These are phyloP conservation scores for Magallana angulata DNA, from an alignment of 1,140 invertebrate genomes.

Conservation along the genomic window DNA sequence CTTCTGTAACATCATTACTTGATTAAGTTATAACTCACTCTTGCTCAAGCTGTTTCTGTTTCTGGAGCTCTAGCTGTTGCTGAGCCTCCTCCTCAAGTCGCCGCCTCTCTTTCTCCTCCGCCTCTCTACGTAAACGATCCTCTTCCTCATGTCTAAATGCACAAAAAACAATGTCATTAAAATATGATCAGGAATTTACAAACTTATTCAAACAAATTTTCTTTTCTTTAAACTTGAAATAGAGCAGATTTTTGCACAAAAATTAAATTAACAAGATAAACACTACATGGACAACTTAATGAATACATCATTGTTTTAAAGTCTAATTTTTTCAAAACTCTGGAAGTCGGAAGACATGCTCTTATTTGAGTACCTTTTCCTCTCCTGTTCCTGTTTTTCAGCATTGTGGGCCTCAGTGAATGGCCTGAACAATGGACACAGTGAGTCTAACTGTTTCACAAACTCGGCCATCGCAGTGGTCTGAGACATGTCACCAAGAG, in stretches of 20 bases:
- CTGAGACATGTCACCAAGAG: slow-evolving; percentile 90
- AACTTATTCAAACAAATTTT: too few relatives aligned
- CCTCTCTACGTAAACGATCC: slow-evolving; percentile 81
- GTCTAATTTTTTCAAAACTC: background rate
- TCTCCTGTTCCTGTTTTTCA: slow-evolving; percentile 88
- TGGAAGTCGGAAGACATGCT: too few relatives aligned
- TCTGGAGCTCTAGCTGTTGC: slow-evolving; percentile 82
- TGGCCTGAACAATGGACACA: slow-evolving; percentile 93
- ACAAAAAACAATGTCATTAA: slow-evolving; percentile 5
- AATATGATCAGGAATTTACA: background rate
- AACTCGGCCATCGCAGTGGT: slow-evolving; percentile 95
- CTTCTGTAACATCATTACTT: too few relatives aligned
- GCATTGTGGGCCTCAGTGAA: slow-evolving; percentile 94
- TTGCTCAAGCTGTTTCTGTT: slow-evolving; percentile 76
- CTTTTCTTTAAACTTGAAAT: too few relatives aligned
- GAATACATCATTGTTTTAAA: background rate
- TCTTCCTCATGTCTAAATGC: slow-evolving; percentile 80
- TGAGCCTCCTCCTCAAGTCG: slow-evolving; percentile 82
- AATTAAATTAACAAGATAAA: too few relatives aligned
- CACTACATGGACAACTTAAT: too few relatives aligned
- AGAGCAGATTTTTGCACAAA: too few relatives aligned
- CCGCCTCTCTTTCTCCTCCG: slow-evolving; percentile 82
- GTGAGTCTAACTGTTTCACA: slow-evolving; percentile 90
- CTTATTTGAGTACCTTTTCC: slow-evolving; percentile 81
- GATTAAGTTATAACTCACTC: slow-evolving; percentile 72